Evolutionary conservation across 1,140 invertebrate species (phyloP), one percentile per base, ranked within the genome.

Genomic region (Acromyrmex echinatior): DNA sequence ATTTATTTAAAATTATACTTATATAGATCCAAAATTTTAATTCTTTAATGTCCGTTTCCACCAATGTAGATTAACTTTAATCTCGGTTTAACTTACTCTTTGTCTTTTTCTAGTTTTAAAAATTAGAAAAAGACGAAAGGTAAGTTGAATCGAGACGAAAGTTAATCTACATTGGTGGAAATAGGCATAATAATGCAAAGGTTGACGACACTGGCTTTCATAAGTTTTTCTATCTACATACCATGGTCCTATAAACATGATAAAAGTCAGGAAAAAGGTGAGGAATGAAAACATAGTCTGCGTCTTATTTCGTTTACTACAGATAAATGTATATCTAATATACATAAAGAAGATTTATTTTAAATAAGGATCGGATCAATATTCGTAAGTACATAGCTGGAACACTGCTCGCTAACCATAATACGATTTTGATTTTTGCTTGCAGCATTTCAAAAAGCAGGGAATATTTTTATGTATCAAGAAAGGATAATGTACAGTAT

Each of bases 391-490:
- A 25, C 9, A 70, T 51, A 56, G 49, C 4, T 39, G 49, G 45
- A 25, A 45, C 10, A 58, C n/a, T 25, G 12, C 31, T 56, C 0
- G 7, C 5, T 12, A n/a, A 63, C 7, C 45, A n/a, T 21, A 56
- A 10, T 9, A 7, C 49, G 63, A 45, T 58, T 56, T 21, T 25
- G 31, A 10, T 39, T 49, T 56, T 21, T 25, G 31, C 16, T 39
- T 49, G 12, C n/a, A 39, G 14, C 62, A 10, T 70, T 39, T 81
- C 14, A 25, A 49, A 70, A 80, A 35, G 53, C 35, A 28, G 6
- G 65, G 60, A 66, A 66, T n/a, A 71, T 70, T 71, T 31, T 71
- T 81, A 21, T 58, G 35, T 63, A 16, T 9, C 9, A 63, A 21
- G 18, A 62, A 2, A 49, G 14, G 25, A 84, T 49, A 25, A 84